Evolutionary conservation across 2,113 vertebrate genomes (phyloP).

Genomic region (Polyodon spathula): DNA sequence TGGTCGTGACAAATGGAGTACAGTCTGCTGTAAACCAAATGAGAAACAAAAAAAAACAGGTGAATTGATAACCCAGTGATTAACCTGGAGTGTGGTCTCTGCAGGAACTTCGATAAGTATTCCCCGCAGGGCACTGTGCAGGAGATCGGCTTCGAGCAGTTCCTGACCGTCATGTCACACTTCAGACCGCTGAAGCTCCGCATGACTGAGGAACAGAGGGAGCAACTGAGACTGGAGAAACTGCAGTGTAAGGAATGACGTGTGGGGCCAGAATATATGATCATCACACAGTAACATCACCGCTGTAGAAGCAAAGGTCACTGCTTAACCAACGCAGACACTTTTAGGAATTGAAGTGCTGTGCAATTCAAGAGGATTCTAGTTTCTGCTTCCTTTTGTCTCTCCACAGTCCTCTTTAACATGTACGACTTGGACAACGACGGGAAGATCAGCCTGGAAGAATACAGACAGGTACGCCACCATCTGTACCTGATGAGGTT

Average conservation of each 20-base stretch:
- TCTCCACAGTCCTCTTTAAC: constrained; percentile 78
- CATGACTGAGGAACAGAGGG: constrained; percentile 63
- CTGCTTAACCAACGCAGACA: too few relatives aligned
- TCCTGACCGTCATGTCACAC: constrained; percentile 86
- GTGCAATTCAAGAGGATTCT: background rate
- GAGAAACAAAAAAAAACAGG: too few relatives aligned
- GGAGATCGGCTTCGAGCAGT: constrained; percentile 82
- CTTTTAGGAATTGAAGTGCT: too few relatives aligned
- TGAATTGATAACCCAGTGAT: too few relatives aligned
- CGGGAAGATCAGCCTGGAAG: constrained; percentile 78
- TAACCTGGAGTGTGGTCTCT: background rate
- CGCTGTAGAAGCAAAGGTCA: too few relatives aligned
- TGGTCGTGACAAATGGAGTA: too few relatives aligned
- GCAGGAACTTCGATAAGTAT: constrained; percentile 68
- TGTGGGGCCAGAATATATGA: too few relatives aligned
- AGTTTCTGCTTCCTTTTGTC: constrained; percentile 7
- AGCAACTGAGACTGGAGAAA: constrained; percentile 63
- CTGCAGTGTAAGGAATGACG: constrained; percentile 86
- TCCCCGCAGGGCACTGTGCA: constrained; percentile 49
- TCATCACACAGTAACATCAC: too few relatives aligned
- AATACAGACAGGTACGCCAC: constrained; percentile 77
- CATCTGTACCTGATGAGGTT: background rate
- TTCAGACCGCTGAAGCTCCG: constrained; percentile 69
- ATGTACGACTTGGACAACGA: constrained; percentile 92
- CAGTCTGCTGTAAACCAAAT: too few relatives aligned